Percentiles rank a stretch among this genome's conserved stretches.
These are phyloP conservation scores for Bombus impatiens DNA, from an alignment of 1,140 invertebrate species.

Conservation along the genomic window DNA sequence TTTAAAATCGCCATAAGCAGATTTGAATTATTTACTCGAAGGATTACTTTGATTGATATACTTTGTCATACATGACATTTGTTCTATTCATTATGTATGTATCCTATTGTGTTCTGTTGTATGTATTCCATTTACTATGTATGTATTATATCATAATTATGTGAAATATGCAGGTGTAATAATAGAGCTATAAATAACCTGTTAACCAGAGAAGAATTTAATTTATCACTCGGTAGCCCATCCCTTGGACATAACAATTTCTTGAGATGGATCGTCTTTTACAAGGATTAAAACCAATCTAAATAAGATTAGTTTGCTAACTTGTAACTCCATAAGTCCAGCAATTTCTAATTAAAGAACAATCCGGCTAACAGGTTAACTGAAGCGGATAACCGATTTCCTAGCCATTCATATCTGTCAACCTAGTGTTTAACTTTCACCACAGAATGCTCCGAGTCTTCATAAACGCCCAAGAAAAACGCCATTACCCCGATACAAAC, in stretches of 20 bases:
- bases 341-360: not conserved
- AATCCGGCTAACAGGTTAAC: not conserved
- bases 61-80: not conserved
- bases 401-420: not conserved
- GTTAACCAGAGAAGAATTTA: no score
- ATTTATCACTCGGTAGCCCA: no score
- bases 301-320: no score
- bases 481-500: not conserved
- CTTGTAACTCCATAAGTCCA: not conserved
- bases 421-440: not conserved
- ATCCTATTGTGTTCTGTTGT: no score
- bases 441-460: not conserved
- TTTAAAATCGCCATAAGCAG: not conserved
- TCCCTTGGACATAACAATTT: no score
- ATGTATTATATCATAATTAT: no score
- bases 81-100: no score
- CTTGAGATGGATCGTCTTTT: no score
- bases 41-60: not conserved
- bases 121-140: no score
- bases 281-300: no score
- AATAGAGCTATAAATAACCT: no score
- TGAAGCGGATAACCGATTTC: not conserved
- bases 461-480: not conserved
- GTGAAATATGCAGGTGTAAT: no score
- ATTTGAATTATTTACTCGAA: not conserved